Evolutionary conservation across 2,797 vertebrate genomes (phyloP), one percentile per base, ranked within the genome.

Genomic region (Lophotriccus pileatus): DNA sequence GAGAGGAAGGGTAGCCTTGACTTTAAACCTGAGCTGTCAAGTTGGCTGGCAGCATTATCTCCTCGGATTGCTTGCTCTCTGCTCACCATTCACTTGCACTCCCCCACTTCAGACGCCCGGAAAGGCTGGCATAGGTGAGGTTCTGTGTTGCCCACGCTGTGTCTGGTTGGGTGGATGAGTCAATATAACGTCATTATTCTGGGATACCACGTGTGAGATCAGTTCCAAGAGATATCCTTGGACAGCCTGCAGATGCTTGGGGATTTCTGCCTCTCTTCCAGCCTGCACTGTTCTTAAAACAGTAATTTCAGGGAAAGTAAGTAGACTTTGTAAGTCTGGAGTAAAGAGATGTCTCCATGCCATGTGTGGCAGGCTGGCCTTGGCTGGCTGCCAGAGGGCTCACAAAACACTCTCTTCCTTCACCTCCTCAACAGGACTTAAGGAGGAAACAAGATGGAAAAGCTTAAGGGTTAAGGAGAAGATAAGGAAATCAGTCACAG

Each of bases 361-460:
- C 7, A 22, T 0, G 0, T 64, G 5, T n/a, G 14, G 32, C 10
- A 8, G 8, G 6, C n/a, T 53, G 18, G 25, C 30, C 2, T 46
- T 16, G 4, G 4, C n/a, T 73, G 27, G 5, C 27, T 73, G 14
- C 34, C 32, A 58, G 32, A 2, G 6, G 6, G 10, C 21, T 58
- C 18, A 5, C 9, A 44, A 76, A 72, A 20, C 2, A 1, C 0
- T 41, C 8, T 4, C 3, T 77, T 50, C 11, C 30, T 77, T 25
- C 12, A n/a, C 1, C 10, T 36, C 4, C 11, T 59, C 20, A 39
- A 18, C 10, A 44, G 28, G 24, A 56, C 18, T 47, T 9, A 4
- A 8, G 24, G 16, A 37, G 24, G 47, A 67, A 84, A 56, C 28
- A 62, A 58, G 17, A 28, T 3, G 9, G 21, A 50, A 77, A 37